Evolutionary conservation across 2,113 vertebrate genomes (phyloP).

Genomic region (Apteryx mantelli): DNA sequence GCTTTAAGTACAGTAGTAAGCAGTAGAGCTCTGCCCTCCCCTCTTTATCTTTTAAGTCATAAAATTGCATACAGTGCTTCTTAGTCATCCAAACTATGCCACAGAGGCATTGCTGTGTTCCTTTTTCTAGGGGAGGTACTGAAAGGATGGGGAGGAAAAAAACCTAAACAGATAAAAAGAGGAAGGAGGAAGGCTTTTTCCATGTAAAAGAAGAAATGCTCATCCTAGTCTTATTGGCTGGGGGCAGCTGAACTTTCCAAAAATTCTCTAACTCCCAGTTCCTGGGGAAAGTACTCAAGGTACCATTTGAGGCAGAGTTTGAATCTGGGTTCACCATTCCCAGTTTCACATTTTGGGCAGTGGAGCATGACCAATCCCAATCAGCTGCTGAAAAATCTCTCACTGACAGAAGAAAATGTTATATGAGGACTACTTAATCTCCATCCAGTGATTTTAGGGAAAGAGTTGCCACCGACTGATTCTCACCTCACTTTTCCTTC

Average conservation of each 20-base stretch:
- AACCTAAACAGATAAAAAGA: not conserved
- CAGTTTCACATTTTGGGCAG: not conserved
- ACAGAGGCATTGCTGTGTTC: not conserved
- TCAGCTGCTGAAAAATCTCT: not conserved
- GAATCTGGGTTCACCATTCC: not conserved
- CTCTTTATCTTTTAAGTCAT: not conserved
- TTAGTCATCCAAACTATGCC: conserved; percentile 24
- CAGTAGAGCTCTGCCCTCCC: not conserved
- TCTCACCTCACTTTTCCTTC: not conserved
- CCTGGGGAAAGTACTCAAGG: not conserved
- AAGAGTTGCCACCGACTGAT: not conserved
- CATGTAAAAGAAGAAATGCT: not conserved
- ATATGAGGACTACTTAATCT: not conserved
- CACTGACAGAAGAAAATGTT: not conserved
- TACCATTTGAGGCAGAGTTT: not conserved
- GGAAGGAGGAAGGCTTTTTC: not conserved
- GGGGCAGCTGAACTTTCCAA: not conserved
- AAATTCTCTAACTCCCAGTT: not conserved
- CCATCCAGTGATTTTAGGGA: not conserved
- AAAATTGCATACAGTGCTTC: not conserved
- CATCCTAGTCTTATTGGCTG: not conserved
- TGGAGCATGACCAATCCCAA: not conserved
- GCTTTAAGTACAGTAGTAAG: conserved; percentile 10
- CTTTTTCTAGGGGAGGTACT: not conserved
- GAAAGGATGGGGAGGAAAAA: not conserved